A percentile compares a stretch with the other conserved stretches of the same genome.
These are phyloP conservation scores for Pluvialis apricaria DNA, from an alignment of 2,113 vertebrate species.

Conservation along the genomic window DNA sequence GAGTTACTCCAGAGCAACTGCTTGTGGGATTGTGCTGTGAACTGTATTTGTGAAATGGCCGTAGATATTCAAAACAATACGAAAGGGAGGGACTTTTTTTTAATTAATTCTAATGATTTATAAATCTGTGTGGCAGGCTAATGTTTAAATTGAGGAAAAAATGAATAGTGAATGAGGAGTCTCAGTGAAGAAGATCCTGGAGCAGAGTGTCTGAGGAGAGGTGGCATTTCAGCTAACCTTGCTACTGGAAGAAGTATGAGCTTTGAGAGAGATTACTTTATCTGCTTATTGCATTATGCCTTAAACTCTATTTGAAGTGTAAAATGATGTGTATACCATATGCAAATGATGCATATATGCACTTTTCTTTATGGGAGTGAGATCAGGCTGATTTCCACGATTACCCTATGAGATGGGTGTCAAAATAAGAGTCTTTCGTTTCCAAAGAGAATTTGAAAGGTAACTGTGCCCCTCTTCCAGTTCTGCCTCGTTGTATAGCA, in stretches of 20 bases:
- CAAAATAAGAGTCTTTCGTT: not conserved
- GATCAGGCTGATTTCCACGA: accelerated
- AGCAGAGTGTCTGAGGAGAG: not conserved
- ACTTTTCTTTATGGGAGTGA: not conserved
- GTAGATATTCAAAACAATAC: not conserved
- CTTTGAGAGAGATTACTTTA: not conserved
- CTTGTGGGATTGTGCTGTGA: not conserved
- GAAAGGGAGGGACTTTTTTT: not conserved
- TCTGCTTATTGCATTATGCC: not conserved
- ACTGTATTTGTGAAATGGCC: not conserved
- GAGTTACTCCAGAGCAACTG: not conserved
- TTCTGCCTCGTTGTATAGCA: not conserved
- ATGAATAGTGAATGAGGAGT: not conserved
- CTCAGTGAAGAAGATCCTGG: not conserved
- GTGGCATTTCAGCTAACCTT: not conserved
- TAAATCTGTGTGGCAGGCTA: not conserved
- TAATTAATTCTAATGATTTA: not conserved
- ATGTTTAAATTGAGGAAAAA: not conserved
- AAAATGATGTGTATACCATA: not conserved
- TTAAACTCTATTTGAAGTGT: not conserved
- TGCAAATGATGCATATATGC: not conserved
- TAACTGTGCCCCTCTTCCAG: not conserved
- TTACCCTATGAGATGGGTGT: not conserved
- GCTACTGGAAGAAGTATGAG: not conserved
- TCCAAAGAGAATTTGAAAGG: not conserved